Base-by-base conservation (phyloP, 1,140 invertebrate species). In the Harlomillsia oculata region DNA sequence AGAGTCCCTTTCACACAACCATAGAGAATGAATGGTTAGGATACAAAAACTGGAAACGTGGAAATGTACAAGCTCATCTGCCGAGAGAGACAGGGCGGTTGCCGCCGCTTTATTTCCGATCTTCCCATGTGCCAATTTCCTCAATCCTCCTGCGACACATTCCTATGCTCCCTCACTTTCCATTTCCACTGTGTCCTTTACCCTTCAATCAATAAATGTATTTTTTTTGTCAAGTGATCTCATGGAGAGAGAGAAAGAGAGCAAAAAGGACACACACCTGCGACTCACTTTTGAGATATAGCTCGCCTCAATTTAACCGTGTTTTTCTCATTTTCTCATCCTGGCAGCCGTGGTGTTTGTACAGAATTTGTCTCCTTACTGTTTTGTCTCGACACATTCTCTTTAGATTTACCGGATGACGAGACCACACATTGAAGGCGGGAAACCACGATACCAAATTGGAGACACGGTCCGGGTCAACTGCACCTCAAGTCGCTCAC, bases 401-500 rank as follows among this genome's bases (percentile, higher is more conserved):
- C 9, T 34, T 36, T 71, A 90, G 88, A 86, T 48, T 75, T 89
- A 57, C 87, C 88, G 14, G 80, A 82, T 55, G 79, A 82, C 67
- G 87, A n/a, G 85, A n/a, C 89, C 88, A 5, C 78, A 79, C 57
- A 91, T 92, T 68, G 78, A 78, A 1, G 87, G 87, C 1, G 85
- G 85, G 20, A 77, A 79, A 51, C 77, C 82, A 0, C 79, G 84
- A 32, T 91, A 91, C 72, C 82, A 87, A 65, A 78, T 85, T 14
- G 87, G 85, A 3, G 87, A 90, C 65, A 74, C 77, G 9, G 84
- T 91, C 13, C 77, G 81, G 20, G 81, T 90, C 14, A 88, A 87
- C 70, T 90, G 88, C 71, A 88, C 86, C 13, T 88, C 86, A 13
- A 81, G 82, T 13, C 74, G 79, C 60, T 90, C 87, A 11, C 82